Percentiles rank a stretch among this genome's conserved stretches.
Conservation (phyloP, 2,113 vertebrate species). For the Alethe castanea region DNA sequence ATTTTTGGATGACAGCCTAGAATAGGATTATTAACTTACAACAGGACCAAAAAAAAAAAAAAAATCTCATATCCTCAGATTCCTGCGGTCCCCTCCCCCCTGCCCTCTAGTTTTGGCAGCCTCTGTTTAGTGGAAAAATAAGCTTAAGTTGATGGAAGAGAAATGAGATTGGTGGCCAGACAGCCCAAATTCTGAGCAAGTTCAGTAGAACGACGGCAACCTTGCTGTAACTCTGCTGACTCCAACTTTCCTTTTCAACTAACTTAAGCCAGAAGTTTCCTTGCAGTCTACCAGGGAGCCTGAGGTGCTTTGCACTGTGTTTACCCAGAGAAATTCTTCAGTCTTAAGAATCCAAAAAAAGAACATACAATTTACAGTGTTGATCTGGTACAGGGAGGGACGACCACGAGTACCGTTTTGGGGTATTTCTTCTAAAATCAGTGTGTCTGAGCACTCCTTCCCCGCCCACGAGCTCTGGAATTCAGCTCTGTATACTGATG, state of each 20-base stretch:
- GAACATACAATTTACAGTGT: neutral
- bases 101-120: neutral
- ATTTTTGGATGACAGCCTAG: conserved; percentile 48
- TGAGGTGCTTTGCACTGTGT: neutral
- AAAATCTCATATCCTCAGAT: neutral
- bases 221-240: neutral
- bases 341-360: neutral
- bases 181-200: neutral
- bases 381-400: fast-evolving
- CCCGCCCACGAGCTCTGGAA: conserved; percentile 10
- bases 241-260: conserved; percentile 2
- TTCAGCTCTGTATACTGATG: neutral
- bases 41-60: neutral
- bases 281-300: neutral
- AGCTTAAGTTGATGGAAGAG: neutral
- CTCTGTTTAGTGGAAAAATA: neutral
- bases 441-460: neutral
- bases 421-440: neutral
- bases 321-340: neutral
- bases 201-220: neutral
- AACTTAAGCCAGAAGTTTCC: conserved; percentile 17
- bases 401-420: neutral
- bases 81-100: neutral
- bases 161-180: neutral
- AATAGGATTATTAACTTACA: conserved; percentile 39